phyloP scores from a whole-genome alignment of 2,113 vertebrate species.

The Bubo bubo region DNA sequence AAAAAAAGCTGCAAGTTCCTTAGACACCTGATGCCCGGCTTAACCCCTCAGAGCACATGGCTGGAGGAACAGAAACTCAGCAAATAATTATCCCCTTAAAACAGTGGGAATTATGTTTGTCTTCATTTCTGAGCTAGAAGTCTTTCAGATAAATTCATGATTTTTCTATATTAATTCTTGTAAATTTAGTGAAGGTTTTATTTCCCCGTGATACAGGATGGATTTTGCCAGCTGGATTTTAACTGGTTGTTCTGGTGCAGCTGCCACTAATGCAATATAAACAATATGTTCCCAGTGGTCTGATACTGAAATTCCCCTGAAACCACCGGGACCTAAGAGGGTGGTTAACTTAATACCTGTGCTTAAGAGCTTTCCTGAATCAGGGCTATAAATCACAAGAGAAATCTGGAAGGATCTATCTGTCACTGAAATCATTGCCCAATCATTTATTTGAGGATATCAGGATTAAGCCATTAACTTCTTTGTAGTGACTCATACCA shows the following conservation, averaged over 20 bases:
- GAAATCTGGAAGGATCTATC: neutral
- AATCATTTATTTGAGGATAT: neutral
- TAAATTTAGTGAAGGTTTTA: neutral
- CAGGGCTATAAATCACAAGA: neutral
- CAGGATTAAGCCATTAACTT: neutral
- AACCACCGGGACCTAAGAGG: neutral
- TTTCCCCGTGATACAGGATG: neutral
- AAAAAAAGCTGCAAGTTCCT: neutral
- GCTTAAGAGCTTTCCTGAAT: neutral
- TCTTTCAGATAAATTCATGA: neutral
- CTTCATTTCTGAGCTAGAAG: neutral
- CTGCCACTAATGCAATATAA: neutral
- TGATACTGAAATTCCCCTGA: neutral
- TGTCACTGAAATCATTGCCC: neutral
- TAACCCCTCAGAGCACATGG: neutral
- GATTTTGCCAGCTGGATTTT: neutral
- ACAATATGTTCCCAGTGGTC: neutral
- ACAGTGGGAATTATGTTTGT: neutral
- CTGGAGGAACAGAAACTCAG: neutral
- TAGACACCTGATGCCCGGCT: neutral
- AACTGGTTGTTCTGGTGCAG: neutral
- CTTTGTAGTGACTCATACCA: neutral
- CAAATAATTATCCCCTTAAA: neutral
- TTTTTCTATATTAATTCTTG: neutral
- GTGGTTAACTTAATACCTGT: neutral